Percentiles rank a stretch among this genome's conserved stretches.
Evolutionary conservation across 2,797 vertebrate species (phyloP).

Genomic region (Melanotaenia parkinsoni): DNA sequence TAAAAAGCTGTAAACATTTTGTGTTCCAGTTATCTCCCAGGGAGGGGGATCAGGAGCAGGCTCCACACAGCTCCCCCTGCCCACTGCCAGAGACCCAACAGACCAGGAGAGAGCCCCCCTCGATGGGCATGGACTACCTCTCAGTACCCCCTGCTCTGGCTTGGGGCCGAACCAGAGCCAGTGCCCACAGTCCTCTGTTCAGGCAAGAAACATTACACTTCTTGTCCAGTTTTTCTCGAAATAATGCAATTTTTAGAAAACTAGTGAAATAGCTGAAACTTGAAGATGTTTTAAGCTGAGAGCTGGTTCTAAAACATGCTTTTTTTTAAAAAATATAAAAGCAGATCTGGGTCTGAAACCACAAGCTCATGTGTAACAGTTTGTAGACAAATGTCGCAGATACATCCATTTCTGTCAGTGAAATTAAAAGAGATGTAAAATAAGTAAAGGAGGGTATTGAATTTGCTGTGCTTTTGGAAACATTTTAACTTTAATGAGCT

Average conservation of each 20-base stretch:
- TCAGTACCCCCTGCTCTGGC: constrained; percentile 90
- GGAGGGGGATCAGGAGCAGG: constrained; percentile 82
- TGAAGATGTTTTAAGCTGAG: too few relatives aligned
- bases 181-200: constrained; percentile 92
- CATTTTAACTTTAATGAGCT: too few relatives aligned
- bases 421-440: background rate
- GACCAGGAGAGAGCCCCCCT: constrained; percentile 76
- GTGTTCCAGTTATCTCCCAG: constrained; percentile 76
- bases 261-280: too few relatives aligned
- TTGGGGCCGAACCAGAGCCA: constrained; percentile 90
- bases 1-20: background rate
- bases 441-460: background rate
- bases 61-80: constrained; percentile 74
- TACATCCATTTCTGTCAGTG: too few relatives aligned
- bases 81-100: constrained; percentile 70
- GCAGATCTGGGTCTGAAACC: too few relatives aligned
- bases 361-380: too few relatives aligned
- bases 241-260: too few relatives aligned
- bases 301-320: too few relatives aligned
- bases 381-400: too few relatives aligned
- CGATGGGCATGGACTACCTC: constrained; percentile 91
- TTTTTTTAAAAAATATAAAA: too few relatives aligned
- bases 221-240: too few relatives aligned
- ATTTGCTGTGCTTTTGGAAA: background rate
- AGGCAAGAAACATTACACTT: constrained; percentile 77